Evolutionary conservation across 2,797 vertebrate species (phyloP).

Genomic region (Pantherophis vulpinus): DNA sequence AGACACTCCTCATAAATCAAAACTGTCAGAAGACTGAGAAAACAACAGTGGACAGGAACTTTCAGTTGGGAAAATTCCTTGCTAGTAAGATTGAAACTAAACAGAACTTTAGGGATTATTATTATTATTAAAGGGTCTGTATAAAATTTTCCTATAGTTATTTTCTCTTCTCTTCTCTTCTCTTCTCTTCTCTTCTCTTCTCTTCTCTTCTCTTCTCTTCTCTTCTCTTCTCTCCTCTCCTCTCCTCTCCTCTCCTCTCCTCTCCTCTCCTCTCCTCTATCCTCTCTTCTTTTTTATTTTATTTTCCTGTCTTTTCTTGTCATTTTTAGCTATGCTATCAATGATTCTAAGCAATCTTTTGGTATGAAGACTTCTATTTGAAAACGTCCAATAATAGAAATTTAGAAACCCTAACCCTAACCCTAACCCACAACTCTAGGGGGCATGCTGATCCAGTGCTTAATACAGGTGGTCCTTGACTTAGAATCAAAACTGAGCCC

Average conservation of each 20-base stretch:
- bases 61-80: slow-evolving; percentile 4
- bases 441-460: background rate
- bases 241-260: background rate
- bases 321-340: background rate
- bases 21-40: slow-evolving; percentile 21
- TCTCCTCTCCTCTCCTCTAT: too few species aligned
- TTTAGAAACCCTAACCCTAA: too few species aligned
- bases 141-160: background rate
- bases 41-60: background rate
- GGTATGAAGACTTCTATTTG: background rate
- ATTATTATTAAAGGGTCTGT: background rate
- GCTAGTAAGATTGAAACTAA: background rate
- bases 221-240: accelerated
- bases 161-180: background rate
- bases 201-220: background rate
- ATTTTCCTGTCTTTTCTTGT: background rate
- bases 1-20: background rate
- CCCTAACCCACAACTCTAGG: background rate
- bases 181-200: too few species aligned
- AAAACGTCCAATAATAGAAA: background rate
- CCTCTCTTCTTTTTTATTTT: background rate
- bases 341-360: too few species aligned
- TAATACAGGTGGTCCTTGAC: background rate
- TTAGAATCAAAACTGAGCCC: background rate
- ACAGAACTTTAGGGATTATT: background rate